Conservation (phyloP, 2,888 invertebrate species). For the Osmoderma eremita region DNA sequence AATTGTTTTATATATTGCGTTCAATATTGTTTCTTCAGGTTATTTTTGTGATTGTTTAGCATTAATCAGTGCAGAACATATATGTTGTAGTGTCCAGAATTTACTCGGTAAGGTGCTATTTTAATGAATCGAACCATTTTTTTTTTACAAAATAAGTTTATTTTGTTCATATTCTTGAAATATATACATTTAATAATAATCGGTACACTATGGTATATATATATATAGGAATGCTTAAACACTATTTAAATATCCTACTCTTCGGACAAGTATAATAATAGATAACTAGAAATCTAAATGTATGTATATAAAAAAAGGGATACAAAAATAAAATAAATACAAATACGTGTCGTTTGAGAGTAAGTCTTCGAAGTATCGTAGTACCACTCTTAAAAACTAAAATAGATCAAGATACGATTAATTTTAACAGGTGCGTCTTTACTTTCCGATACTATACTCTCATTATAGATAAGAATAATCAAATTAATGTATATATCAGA, state of each 20-base stretch:
- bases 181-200: conserved; percentile 39
- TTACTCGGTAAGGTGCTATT: too few species aligned
- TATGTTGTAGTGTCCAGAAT: too few species aligned
- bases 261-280: conserved; percentile 7
- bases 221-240: conserved; percentile 34
- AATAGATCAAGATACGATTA: too few species aligned
- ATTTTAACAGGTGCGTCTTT: too few species aligned
- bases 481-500: conserved; percentile 18
- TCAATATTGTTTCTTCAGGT: too few species aligned
- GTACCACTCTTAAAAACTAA: too few species aligned
- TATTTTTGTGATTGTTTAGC: too few species aligned
- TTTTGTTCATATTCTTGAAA: conserved; percentile 37
- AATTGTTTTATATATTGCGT: too few species aligned
- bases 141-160: conserved; percentile 39
- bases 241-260: conserved; percentile 21
- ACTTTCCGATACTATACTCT: too few species aligned
- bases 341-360: neutral
- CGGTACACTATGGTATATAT: conserved; percentile 25
- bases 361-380: too few species aligned
- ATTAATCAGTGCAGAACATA: too few species aligned
- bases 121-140: neutral
- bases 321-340: conserved; percentile 31
- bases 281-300: neutral
- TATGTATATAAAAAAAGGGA: conserved; percentile 18
- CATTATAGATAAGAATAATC: neutral